Conservation (phyloP, 2,113 vertebrate genomes). For the Ciconia maguari region DNA sequence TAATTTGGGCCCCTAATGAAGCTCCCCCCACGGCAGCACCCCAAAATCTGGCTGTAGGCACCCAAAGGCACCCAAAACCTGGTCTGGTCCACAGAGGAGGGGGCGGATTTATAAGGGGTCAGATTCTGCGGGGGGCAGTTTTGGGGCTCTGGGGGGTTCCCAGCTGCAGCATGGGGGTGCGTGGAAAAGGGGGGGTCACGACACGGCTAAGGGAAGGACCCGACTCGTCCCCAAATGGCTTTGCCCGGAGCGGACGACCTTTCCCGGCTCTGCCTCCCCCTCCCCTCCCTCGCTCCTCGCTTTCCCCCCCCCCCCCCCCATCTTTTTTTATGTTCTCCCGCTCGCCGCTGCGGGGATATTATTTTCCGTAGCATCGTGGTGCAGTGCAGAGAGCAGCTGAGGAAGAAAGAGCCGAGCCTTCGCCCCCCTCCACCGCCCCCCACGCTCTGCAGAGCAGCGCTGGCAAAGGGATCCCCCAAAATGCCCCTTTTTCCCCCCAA, state of each 20-base stretch:
- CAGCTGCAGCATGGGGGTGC: too few relatives aligned
- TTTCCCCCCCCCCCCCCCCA: too few relatives aligned
- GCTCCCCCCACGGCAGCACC: neutral
- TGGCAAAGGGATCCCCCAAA: neutral
- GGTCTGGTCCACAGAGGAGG: neutral
- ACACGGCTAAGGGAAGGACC: neutral
- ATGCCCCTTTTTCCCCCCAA: too few relatives aligned
- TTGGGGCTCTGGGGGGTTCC: neutral
- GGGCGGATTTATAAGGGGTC: neutral
- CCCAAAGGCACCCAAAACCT: neutral
- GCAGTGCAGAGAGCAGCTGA: neutral
- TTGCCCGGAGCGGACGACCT: neutral
- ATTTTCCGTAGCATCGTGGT: neutral
- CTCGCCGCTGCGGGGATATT: neutral
- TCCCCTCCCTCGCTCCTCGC: neutral
- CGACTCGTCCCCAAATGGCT: neutral
- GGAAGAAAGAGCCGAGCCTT: neutral
- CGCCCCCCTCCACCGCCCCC: neutral
- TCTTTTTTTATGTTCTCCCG: neutral
- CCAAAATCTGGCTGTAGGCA: neutral
- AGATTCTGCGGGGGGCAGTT: neutral
- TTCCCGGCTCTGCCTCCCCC: neutral
- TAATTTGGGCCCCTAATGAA: neutral
- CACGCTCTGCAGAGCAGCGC: neutral
- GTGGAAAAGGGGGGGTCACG: neutral